Base-by-base conservation (phyloP, 2,113 vertebrate genomes). In the Argyrosomus japonicus region DNA sequence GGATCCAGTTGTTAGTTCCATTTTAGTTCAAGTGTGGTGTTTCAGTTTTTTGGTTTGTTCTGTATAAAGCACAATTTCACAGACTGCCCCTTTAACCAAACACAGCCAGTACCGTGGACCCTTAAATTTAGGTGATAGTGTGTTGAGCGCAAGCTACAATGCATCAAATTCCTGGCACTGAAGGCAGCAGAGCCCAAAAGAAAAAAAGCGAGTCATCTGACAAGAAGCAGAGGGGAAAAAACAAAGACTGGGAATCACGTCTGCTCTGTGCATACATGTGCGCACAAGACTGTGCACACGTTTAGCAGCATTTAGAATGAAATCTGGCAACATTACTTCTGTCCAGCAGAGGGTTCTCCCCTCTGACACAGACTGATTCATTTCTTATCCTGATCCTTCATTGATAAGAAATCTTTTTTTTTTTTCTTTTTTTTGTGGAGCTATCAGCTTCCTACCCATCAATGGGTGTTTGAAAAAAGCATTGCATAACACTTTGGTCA, bases 401-500 rank as follows among this genome's bases (percentile, higher is more conserved):
- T 75, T 74, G 80, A 92, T 88, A 89, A 93, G 90, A 93, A 89
- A 89, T 80, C 73, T 57, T 58, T 67, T 69, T 72, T 81, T 82
- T 65, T 68, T 27, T 40, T 82, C 75, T 61, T 58, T 70, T 69
- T 72, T 81, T 82, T 64, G 68, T 79, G 56, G 89, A 91, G 89
- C 89, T 81, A 72, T 88, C 76, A 86, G 87, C 89, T 88, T 82
- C 67, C 57, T 60, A 83, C 92, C 92, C 91, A 69, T 88, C 84
- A 69, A 65, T 87, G 85, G 89, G 90, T 61, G 60, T 85, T 87
- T 85, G 83, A 86, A 72, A 87, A 89, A 91, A 89, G 76, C 86
- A 91, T 94, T 95, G 93, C 93, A 95, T 95, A 95, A 94, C 86
- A 93, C 91, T 95, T 95, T 93, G 91, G 91, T 95, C 90, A 87